These are phyloP conservation scores for Drosophila neutralis DNA, from an alignment of 2,888 invertebrate species.

Conservation along the genomic window DNA sequence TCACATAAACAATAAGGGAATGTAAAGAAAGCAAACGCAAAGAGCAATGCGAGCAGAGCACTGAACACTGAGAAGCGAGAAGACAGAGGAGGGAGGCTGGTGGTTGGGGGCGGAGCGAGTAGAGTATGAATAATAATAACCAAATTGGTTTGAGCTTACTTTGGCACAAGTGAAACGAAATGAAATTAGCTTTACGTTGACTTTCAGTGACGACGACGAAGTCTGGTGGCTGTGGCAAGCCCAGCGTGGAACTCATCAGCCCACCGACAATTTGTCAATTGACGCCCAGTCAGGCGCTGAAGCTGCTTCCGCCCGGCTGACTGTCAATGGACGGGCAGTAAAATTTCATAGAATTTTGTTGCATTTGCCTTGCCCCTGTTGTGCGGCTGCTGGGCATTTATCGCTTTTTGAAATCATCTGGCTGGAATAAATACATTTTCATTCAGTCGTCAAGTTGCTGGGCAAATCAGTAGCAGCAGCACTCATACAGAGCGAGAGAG, in stretches of 20 bases:
- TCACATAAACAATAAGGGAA: constrained; percentile 43
- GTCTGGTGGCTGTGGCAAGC: not conserved
- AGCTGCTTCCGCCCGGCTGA: constrained; percentile 71
- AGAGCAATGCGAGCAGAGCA: not conserved
- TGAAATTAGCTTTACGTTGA: constrained; percentile 71
- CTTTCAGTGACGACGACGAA: constrained; percentile 27
- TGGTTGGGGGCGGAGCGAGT: not conserved
- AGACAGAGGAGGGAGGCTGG: too few species aligned
- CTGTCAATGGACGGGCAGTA: constrained; percentile 60
- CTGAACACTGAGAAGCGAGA: not conserved
- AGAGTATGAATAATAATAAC: constrained; percentile 68
- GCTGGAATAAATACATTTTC: constrained; percentile 74
- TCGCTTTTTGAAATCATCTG: constrained; percentile 71
- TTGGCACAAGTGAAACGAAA: constrained; percentile 70
- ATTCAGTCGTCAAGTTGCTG: constrained; percentile 3
- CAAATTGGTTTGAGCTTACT: constrained; percentile 71
- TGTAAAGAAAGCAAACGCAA: constrained; percentile 15
- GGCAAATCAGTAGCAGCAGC: constrained; percentile 13
- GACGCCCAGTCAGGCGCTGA: constrained; percentile 71
- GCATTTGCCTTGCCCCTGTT: constrained; percentile 35
- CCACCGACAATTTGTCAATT: constrained; percentile 74
- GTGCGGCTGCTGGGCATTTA: constrained; percentile 52
- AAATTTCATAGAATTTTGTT: constrained; percentile 67
- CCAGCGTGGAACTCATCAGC: not conserved
- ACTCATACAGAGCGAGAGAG: not conserved